Base-by-base conservation (phyloP, 2,888 invertebrate genomes). In the Pardosa pseudoannulata region DNA sequence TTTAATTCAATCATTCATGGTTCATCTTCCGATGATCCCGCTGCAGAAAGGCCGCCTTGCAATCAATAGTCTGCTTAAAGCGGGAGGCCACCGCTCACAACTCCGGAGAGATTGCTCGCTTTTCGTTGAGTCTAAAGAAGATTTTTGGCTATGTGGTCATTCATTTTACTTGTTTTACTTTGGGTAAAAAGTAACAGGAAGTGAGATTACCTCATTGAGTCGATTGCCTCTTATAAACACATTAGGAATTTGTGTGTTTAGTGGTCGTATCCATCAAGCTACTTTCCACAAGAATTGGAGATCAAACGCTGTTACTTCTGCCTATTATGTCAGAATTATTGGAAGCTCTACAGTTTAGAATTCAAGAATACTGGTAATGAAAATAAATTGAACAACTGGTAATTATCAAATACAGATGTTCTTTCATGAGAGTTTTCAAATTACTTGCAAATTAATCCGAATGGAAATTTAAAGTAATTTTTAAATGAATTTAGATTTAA, bases 1-100 rank as follows among this genome's bases (percentile, higher is more conserved):
- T 86, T 86, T 86, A 86, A 86, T 86, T 86, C 86, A 86, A 86
- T 86, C 86, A 86, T 86, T 86, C 86, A 86, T 86, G 86, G 86
- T 79, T 79, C 73, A 74, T 62, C 64, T 79, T 74, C 74, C 86
- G 86, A 72, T 86, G 79, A 86, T 86, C 86, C 79, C 62, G 74
- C 46, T 71, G 79, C 68, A 86, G 74, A 79, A 86, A 79, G 70
- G 74, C 86, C 50, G 79, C 62, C 79, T 79, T 83, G 74, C 86
- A 86, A 86, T 86, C 86, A 86, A 86, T 86, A 79, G 79, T 64
- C 74, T 74, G 79, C 79, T 79, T 72, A 79, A 86, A 56, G 56
- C 56, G 73, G 73, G 85, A 75, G 73, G 79, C 79, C 65, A 3
- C 65, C 65, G 29, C 3, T 19, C 65, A 1, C 65, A 28, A 2